Evolutionary conservation across 2,113 vertebrate species (phyloP), one percentile per base, ranked within the genome.

Genomic region (Hiodon tergisus): DNA sequence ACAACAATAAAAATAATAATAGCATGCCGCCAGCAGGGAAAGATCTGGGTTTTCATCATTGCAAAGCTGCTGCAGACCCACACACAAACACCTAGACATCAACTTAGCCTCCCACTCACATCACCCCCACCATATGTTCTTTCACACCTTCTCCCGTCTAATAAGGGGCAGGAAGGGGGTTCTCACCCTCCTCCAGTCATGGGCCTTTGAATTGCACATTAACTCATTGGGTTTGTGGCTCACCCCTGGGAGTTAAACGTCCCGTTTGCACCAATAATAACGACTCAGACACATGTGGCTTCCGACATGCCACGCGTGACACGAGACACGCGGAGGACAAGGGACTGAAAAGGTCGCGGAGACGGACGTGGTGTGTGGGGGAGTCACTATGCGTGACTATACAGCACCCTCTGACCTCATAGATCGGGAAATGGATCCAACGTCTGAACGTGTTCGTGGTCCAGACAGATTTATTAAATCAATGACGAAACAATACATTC

Each of bases 41-140:
- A 65, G 31, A 31, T 31, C 31, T 31, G 31, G 31, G 31, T 31
- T 31, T 31, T 31, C 48, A 48, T 52, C 46, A 14, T 69, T 11
- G 48, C 3, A 3, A 6, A 11, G 65, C 46, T 50, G 48, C 57
- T 61, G 48, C 16, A 4, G 17, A 47, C 57, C 62, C 48, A 58
- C 46, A 67, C 31, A 53, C 48, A 70, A 60, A 79, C 66, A 62
- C 50, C 51, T 2, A 55, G 73, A 82, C 78, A 73, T 71, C 74
- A 84, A 76, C 71, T 73, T 85, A 79, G 86, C 84, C 85, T 85
- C 88, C 85, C 81, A 73, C 81, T 79, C 88, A 82, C 86, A 81
- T 71, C 31, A 78, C 80, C 80, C 66, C 48, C 80, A 79, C 88
- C 89, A 90, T 90, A 90, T 91, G 90, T 80, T 89, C 76, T 69